Conservation (phyloP, 1,140 invertebrate genomes). For the Lasioglossum albipes region DNA sequence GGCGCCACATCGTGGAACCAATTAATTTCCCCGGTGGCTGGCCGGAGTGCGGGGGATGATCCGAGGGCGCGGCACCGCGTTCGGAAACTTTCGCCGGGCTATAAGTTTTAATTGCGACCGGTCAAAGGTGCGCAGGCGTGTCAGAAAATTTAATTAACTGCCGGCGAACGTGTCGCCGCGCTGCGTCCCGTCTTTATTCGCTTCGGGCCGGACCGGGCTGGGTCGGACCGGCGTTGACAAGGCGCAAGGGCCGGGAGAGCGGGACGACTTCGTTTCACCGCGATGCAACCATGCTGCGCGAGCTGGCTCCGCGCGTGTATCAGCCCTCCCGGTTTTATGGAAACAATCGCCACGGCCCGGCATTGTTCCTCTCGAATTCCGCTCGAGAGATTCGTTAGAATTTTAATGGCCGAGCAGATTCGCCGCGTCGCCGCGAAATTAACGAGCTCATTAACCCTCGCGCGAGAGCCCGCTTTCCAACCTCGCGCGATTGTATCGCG, state of each 20-base stretch:
- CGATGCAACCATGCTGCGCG: too few species aligned
- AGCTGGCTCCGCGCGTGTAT: conserved; percentile 9
- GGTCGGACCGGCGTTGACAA: too few species aligned
- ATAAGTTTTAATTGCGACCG: conserved; percentile 50
- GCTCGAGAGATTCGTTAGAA: conserved; percentile 35
- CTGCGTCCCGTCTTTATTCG: conserved; percentile 9
- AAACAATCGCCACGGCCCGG: conserved; percentile 31
- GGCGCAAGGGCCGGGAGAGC: too few species aligned
- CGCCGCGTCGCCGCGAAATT: conserved; percentile 26
- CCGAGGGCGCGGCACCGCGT: not conserved
- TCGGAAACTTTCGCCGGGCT: conserved; percentile 32
- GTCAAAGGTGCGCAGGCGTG: conserved; percentile 37
- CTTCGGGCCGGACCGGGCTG: not conserved
- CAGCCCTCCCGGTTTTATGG: conserved; percentile 29
- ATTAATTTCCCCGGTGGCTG: conserved; percentile 36
- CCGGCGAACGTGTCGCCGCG: conserved; percentile 8
- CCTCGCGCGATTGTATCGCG: too few species aligned
- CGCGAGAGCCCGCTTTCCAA: too few species aligned
- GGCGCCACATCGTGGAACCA: conserved; percentile 6
- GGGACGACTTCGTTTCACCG: not conserved
- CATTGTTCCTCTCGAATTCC: conserved; percentile 31
- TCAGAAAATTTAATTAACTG: conserved; percentile 52
- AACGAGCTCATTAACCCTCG: conserved; percentile 39
- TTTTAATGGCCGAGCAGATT: conserved; percentile 39
- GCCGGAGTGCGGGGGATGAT: conserved; percentile 9